These are phyloP conservation scores for Struthidea cinerea DNA, from an alignment of 2,113 vertebrate species.

Conservation along the genomic window DNA sequence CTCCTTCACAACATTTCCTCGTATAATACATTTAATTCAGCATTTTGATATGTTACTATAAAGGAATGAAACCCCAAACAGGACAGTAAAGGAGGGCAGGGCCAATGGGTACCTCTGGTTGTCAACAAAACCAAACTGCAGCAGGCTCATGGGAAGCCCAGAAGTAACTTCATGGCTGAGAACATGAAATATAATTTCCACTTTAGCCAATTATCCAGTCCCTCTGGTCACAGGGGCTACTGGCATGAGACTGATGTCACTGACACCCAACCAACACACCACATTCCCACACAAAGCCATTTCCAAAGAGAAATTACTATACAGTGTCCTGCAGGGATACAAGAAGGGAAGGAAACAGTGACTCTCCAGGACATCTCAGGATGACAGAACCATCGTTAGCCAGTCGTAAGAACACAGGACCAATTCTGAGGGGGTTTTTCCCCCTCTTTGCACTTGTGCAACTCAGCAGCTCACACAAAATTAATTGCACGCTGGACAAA, in stretches of 20 bases:
- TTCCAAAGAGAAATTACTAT: background rate
- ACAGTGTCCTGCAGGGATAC: background rate
- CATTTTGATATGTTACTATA: background rate
- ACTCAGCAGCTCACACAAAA: background rate
- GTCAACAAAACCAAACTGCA: background rate
- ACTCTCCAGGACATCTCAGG: background rate
- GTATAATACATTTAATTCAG: background rate
- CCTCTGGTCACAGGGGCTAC: background rate
- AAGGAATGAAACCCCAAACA: background rate
- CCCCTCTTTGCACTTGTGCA: background rate
- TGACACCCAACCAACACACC: background rate
- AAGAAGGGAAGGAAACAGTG: background rate
- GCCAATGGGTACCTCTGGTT: background rate
- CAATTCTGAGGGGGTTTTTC: accelerated
- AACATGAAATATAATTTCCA: background rate
- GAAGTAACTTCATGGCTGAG: background rate
- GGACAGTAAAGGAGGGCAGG: background rate
- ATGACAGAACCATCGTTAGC: background rate
- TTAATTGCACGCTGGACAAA: background rate
- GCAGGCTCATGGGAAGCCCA: background rate
- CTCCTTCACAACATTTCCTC: background rate
- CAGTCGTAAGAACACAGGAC: background rate
- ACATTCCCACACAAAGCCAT: background rate
- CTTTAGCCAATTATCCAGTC: background rate
- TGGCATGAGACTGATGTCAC: background rate